phyloP scores from a whole-genome alignment of 2,888 invertebrate genomes.

The Teleiodes luculella region DNA sequence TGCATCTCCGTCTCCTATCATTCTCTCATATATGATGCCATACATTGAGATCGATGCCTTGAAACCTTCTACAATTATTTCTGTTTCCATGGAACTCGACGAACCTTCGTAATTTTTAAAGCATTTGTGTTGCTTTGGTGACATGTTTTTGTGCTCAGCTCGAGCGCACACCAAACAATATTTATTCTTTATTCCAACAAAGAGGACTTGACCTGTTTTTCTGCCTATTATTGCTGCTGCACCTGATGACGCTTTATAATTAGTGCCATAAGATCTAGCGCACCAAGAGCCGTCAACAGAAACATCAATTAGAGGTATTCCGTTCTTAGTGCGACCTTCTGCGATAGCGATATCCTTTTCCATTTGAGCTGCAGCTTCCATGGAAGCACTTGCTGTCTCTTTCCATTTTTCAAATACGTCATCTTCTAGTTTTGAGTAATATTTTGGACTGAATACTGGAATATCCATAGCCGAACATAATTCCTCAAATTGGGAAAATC shows the following conservation, averaged over 20 bases:
- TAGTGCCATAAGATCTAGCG: too few relatives aligned
- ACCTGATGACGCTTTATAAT: too few relatives aligned
- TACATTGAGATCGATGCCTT: too few relatives aligned
- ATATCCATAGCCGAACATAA: slow-evolving; percentile 13
- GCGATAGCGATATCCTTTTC: slow-evolving; percentile 12
- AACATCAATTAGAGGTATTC: background rate
- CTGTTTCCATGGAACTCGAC: too few relatives aligned
- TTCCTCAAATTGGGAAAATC: slow-evolving; percentile 16
- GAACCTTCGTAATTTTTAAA: too few relatives aligned
- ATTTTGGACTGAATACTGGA: slow-evolving; percentile 8
- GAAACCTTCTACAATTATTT: too few relatives aligned
- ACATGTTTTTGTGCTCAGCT: background rate
- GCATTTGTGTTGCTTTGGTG: too few relatives aligned
- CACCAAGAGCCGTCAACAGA: background rate
- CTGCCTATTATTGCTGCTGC: too few relatives aligned
- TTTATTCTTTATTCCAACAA: too few relatives aligned
- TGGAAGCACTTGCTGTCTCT: slow-evolving; percentile 3
- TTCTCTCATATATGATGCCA: too few relatives aligned
- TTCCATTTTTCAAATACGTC: background rate
- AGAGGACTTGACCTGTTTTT: too few relatives aligned
- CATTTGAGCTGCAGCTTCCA: slow-evolving; percentile 10
- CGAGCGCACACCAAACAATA: background rate
- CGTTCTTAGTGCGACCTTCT: slow-evolving; percentile 7
- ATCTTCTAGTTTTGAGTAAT: background rate
- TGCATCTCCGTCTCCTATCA: too few relatives aligned